Conservation (phyloP, 2,113 vertebrate genomes). For the Caloenas nicobarica region DNA sequence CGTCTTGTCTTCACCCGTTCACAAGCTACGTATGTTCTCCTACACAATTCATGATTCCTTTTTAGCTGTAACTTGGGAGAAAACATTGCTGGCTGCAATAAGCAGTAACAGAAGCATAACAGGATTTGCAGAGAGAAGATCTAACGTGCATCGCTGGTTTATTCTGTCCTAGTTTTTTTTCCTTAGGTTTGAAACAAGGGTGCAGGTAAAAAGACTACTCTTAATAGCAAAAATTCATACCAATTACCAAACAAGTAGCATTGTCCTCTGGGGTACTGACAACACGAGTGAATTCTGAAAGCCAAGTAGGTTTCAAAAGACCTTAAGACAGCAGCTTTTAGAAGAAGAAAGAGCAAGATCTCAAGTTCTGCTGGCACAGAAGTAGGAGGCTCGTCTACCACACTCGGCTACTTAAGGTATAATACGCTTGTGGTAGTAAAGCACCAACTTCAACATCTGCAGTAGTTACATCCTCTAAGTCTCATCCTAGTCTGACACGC, state of each 20-base stretch:
- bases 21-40: not conserved
- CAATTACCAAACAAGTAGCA: not conserved
- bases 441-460: not conserved
- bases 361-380: not conserved
- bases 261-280: not conserved
- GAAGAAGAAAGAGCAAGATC: not conserved
- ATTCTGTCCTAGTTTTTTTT: not conserved
- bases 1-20: not conserved
- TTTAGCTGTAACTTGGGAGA: not conserved
- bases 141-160: not conserved
- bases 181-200: not conserved
- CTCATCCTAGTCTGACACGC: fast-evolving
- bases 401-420: not conserved
- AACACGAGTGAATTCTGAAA: not conserved
- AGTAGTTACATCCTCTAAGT: not conserved
- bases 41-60: not conserved
- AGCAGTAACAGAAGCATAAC: not conserved
- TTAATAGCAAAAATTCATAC: not conserved
- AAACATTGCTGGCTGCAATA: not conserved
- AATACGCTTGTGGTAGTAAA: not conserved
- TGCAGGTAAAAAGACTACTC: not conserved
- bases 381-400: not conserved
- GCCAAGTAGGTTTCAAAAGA: not conserved
- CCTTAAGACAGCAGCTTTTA: not conserved
- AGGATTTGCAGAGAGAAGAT: not conserved